Evolutionary conservation across 2,113 vertebrate species (phyloP).

Genomic region (Hemibagrus wyckioides): DNA sequence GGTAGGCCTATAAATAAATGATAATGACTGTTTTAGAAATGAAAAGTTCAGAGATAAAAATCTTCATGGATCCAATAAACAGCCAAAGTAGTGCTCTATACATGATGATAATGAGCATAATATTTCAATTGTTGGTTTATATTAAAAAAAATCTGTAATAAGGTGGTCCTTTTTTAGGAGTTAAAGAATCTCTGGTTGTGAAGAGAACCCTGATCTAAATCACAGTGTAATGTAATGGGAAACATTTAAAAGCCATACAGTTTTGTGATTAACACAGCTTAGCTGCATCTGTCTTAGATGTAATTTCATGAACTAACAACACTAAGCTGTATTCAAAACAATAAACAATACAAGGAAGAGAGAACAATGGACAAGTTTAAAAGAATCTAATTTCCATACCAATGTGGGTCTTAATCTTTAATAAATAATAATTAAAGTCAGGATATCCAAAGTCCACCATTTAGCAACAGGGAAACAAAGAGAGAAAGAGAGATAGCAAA

Average conservation of each 20-base stretch:
- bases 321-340: neutral
- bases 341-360: neutral
- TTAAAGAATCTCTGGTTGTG: neutral
- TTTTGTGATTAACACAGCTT: neutral
- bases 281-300: neutral
- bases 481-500: neutral
- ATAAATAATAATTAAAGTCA: neutral
- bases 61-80: neutral
- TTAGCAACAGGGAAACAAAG: neutral
- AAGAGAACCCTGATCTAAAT: neutral
- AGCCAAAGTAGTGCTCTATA: neutral
- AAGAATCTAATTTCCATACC: neutral
- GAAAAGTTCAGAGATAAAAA: neutral
- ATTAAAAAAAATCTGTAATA: too few species aligned
- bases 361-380: neutral
- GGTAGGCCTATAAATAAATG: neutral
- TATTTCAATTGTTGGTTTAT: neutral
- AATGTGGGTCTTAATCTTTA: neutral
- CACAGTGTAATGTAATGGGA: neutral
- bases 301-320: neutral
- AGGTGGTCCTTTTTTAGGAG: neutral
- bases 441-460: neutral
- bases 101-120: neutral
- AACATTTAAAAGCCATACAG: neutral
- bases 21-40: neutral